Evolutionary conservation across 1,140 invertebrate species (phyloP), one percentile per base, ranked within the genome.

Genomic region (Oppia nitens): DNA sequence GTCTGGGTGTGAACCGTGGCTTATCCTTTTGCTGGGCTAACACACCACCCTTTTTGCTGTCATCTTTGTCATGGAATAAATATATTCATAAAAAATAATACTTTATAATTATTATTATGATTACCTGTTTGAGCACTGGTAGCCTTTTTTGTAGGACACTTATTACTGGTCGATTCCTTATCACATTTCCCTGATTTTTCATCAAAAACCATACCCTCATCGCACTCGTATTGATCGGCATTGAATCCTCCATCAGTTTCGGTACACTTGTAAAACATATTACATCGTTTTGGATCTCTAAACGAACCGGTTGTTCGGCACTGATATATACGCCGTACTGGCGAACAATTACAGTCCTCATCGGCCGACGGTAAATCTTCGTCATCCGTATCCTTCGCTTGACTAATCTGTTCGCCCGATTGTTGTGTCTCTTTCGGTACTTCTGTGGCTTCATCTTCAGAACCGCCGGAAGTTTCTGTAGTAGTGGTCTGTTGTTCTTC

Each of bases 151-250:
- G 6, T 40, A 6, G 17, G 6, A 40, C 32, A 40, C 6, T 6
- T 6, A n/a, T 48, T 49, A 1, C 47, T 48, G 24, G 48, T 11
- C 1, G 21, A 17, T 21, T 57, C 56, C 2, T 45, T 45, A 21
- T 27, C 24, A 57, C 56, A 57, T 20, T 20, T 25, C 12, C 28
- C 24, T 1, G 2, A 49, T 12, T 3, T 14, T 17, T 26, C 17
- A 29, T 57, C 56, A 25, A 57, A 57, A 20, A 47, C 56, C 20
- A 17, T 20, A 2, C 56, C 56, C 40, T 48, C 50, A 24, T 57
- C 56, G 25, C 56, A 57, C 25, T 57, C 56, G 28, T 49, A 57
- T 24, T 32, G 25, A 45, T 57, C 56, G 29, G 56, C 56, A 52
- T 32, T 27, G 24, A 57, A 57, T 17, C 56, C 56, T 11, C 47